Base-by-base conservation (phyloP, 1,140 invertebrate species). In the Drosophila nasuta region DNA sequence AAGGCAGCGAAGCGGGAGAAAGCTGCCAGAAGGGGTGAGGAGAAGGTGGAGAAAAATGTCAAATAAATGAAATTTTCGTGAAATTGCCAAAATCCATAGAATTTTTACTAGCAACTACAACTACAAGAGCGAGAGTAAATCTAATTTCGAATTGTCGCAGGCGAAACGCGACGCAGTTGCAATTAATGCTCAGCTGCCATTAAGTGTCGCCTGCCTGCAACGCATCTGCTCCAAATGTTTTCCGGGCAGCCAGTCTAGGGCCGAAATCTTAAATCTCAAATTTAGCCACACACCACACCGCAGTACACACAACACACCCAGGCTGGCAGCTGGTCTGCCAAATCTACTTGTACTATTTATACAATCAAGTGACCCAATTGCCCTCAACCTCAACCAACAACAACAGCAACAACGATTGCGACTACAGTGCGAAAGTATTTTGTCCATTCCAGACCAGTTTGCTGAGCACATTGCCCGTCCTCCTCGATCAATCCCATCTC, bases 401-500 rank as follows among this genome's bases (percentile, higher is more conserved):
- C 15, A 8, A 35, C 17, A 20, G 1, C 20, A 25, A 25, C 35
- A 5, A 13, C 15, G 8, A 35, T n/a, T 13, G 13, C 41, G 33
- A 57, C 15, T 67, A 15, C 30, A 59, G 48, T 35, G 35, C 41
- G n/a, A n/a, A 1, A 28, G 17, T 54, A 8, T 38, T 5, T 56
- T 67, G 33, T 70, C 45, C 30, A 28, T 88, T 92, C 68, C 83
- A 94, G 94, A 94, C 95, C 74, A 98, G 97, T 77, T 94, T 98
- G 48, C 93, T 98, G 51, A 96, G 96, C 78, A 96, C 97, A 33
- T 94, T 98, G 81, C 96, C 97, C 35, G 95, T 96, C 67, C 94
- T 98, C 77, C 93, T 98, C 54, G 95, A 96, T 75, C 95, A 96
- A 65, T 97, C 97, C 82, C 95, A 97, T 88, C 94, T 98, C 85